These are phyloP conservation scores for Allobates femoralis DNA, from an alignment of 2,797 vertebrate species.

Conservation along the genomic window DNA sequence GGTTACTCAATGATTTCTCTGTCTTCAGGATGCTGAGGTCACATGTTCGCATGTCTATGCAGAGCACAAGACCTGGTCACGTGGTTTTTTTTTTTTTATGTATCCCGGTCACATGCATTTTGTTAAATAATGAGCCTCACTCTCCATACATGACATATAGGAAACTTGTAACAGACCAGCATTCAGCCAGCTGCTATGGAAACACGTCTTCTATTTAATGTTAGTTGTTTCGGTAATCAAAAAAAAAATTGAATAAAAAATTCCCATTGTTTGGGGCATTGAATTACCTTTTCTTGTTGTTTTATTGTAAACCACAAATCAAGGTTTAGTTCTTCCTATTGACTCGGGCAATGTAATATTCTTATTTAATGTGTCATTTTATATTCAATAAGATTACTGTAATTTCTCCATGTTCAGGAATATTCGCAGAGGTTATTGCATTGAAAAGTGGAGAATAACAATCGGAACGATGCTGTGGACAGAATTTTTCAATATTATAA, in stretches of 20 bases:
- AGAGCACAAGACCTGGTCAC: background rate
- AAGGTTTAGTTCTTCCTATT: conserved; percentile 9
- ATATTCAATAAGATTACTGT: conserved; percentile 19
- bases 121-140: conserved; percentile 28
- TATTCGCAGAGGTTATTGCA: background rate
- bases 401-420: background rate
- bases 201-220: conserved; percentile 39
- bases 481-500: conserved; percentile 1
- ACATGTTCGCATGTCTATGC: background rate
- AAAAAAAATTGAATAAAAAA: conserved; percentile 1
- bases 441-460: conserved; percentile 13
- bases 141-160: conserved; percentile 11
- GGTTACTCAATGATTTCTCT: background rate
- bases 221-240: conserved; percentile 27
- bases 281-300: background rate
- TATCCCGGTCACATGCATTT: conserved; percentile 11
- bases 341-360: background rate
- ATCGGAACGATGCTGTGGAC: background rate
- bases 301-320: conserved; percentile 5
- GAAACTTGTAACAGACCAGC: conserved; percentile 6
- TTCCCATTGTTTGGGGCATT: background rate
- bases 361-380: conserved; percentile 25
- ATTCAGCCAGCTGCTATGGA: conserved; percentile 53
- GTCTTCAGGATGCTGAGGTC: background rate
- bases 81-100: background rate